Conservation (phyloP, 2,797 vertebrate species). For the Acanthiza pusilla region DNA sequence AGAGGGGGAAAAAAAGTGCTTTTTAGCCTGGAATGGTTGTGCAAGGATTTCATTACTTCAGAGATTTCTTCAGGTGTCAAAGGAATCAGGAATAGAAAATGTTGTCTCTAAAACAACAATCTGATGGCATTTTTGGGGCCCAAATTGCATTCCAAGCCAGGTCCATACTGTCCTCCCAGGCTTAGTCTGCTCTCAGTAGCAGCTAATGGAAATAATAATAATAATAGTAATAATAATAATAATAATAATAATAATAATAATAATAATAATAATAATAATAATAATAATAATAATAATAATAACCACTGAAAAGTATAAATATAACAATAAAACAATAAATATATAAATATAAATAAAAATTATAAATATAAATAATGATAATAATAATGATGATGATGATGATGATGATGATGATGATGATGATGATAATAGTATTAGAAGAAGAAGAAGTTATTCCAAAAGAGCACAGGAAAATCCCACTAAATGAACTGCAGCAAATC, state of each 20-base stretch:
- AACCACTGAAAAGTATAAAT: too few species aligned
- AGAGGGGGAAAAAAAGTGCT: neutral
- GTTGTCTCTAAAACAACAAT: neutral
- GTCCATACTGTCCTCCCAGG: neutral
- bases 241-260: neutral
- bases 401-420: too few species aligned
- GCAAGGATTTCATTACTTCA: constrained; percentile 4
- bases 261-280: fast-evolving
- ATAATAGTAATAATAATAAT: fast-evolving
- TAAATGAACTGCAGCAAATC: neutral
- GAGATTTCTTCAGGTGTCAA: neutral
- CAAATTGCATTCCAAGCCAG: neutral
- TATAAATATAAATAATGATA: neutral
- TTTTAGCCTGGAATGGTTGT: constrained; percentile 25
- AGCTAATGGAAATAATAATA: neutral
- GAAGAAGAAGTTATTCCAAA: neutral
- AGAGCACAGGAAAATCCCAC: neutral
- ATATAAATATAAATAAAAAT: too few species aligned
- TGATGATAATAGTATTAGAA: too few species aligned
- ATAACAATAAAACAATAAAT: too few species aligned
- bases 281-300: neutral
- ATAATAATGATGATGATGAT: too few species aligned
- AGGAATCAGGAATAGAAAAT: neutral
- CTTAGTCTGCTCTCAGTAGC: neutral
- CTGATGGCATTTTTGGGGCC: neutral